A percentile compares a stretch with the other conserved stretches of the same genome.
Evolutionary conservation across 64 coral and sea anemone genomes (phyloP).

Genomic region (Montipora foliosa): DNA sequence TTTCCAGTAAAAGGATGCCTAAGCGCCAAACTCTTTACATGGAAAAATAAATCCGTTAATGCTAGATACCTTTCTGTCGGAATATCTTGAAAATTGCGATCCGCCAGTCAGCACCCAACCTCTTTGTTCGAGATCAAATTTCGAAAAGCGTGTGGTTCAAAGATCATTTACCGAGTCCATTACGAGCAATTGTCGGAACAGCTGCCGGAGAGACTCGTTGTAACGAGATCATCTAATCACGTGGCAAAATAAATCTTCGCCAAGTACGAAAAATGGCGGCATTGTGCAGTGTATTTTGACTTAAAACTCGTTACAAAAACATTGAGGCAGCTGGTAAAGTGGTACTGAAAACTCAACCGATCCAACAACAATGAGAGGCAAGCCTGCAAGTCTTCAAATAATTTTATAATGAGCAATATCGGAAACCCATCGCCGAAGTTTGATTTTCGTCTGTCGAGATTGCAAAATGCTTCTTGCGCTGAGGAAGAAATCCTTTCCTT

Average conservation of each 20-base stretch:
- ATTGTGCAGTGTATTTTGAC: neutral
- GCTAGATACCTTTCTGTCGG: no score
- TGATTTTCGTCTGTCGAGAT: slow-evolving; percentile 16
- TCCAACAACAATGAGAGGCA: slow-evolving; percentile 1
- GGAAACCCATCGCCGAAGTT: slow-evolving; percentile 21
- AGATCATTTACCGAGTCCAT: neutral
- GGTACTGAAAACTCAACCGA: neutral
- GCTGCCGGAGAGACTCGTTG: neutral
- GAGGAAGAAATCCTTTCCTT: slow-evolving; percentile 88
- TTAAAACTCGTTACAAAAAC: neutral
- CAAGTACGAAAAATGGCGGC: slow-evolving; percentile 49
- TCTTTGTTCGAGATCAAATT: neutral
- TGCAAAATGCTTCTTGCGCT: slow-evolving; percentile 65
- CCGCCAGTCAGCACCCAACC: neutral
- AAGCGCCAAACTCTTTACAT: no score
- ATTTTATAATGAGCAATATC: slow-evolving; percentile 8
- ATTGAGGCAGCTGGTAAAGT: slow-evolving; percentile 7
- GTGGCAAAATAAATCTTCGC: slow-evolving; percentile 74
- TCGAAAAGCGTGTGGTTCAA: neutral
- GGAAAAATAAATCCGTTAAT: no score
- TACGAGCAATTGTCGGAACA: neutral
- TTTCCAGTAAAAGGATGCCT: no score
- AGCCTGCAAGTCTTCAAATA: neutral
- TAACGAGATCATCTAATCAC: slow-evolving; percentile 2
- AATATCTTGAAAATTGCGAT: neutral